Percentiles rank a stretch among this genome's conserved stretches.
These are phyloP conservation scores for western clawed frog (Xenopus tropicalis) DNA, from an alignment of 2,113 vertebrate genomes.

Conservation along the genomic window UCB_Xtro_10.0 CM004446.2:123216001-123216500, in stretches of 20 bases:
- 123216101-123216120: slow-evolving; percentile 83
- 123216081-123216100: slow-evolving; percentile 85
- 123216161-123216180: slow-evolving; percentile 61
- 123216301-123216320: too few species aligned
- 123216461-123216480: slow-evolving; percentile 54
- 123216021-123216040: too few species aligned
- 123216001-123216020: too few species aligned
- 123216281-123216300: too few species aligned
- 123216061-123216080: slow-evolving; percentile 84
- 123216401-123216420: slow-evolving; percentile 54
- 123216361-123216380: rapidly evolving
- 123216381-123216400: slow-evolving; percentile 72
- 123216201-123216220: neutral
- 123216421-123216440: slow-evolving; percentile 65
- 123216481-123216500: slow-evolving; percentile 43
- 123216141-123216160: slow-evolving; percentile 81
- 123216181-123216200: too few species aligned
- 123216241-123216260: too few species aligned
- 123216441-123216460: slow-evolving; percentile 61
- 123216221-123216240: too few species aligned
- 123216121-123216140: slow-evolving; percentile 76
- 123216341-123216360: slow-evolving; percentile 28
- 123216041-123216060: slow-evolving; percentile 77
- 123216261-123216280: too few species aligned
- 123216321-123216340: slow-evolving; percentile 25